Evolutionary conservation across 2,888 invertebrate genomes (phyloP).

Genomic region (Hyposoter dolosus): DNA sequence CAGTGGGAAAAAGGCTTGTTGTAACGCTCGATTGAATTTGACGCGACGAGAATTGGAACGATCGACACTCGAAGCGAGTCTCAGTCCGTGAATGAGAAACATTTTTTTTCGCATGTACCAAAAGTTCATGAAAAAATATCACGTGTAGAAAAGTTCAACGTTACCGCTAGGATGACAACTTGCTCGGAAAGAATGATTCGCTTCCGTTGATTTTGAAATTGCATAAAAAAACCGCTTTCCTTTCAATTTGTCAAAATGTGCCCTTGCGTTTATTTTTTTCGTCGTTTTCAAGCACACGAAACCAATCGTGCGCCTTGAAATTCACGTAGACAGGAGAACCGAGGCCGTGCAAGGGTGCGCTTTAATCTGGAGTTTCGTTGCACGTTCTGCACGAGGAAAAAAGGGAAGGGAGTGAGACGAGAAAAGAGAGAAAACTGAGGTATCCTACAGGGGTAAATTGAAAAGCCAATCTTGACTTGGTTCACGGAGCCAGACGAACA

Average conservation of each 20-base stretch:
- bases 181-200: background rate
- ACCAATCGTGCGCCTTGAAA: slow-evolving; percentile 1
- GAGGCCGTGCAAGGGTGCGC: slow-evolving; percentile 17
- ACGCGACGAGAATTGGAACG: slow-evolving; percentile 29
- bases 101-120: background rate
- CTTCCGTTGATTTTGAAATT: background rate
- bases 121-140: background rate
- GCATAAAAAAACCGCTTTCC: background rate
- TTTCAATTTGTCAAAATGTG: background rate
- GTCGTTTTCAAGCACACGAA: background rate
- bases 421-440: slow-evolving; percentile 11
- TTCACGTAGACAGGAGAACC: background rate
- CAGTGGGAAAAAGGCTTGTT: slow-evolving; percentile 27
- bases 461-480: slow-evolving; percentile 62
- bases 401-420: background rate
- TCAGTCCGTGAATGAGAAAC: background rate
- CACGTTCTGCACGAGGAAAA: slow-evolving; percentile 10
- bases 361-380: slow-evolving; percentile 29
- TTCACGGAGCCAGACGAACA: slow-evolving; percentile 33
- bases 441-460: slow-evolving; percentile 58
- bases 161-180: background rate
- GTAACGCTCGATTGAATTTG: slow-evolving; percentile 36
- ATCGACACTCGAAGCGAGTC: slow-evolving; percentile 19
- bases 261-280: background rate
- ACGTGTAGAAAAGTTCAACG: background rate